These are phyloP conservation scores for Ariolimax columbianus DNA, from an alignment of 2,888 invertebrate genomes.

Conservation along the genomic window DNA sequence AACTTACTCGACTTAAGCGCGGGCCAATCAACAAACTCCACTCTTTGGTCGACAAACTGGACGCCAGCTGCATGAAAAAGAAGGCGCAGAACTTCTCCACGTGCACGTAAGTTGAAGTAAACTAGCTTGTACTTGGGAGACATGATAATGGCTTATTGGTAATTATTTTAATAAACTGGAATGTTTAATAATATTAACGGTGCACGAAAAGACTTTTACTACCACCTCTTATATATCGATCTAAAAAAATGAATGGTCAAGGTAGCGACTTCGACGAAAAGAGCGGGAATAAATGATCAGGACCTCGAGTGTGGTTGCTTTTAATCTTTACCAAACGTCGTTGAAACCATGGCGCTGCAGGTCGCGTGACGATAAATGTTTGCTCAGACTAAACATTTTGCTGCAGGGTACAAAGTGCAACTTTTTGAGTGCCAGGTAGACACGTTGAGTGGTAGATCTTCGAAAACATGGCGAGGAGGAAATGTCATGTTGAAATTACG, in stretches of 20 bases:
- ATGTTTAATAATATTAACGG: no score
- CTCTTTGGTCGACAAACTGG: slow-evolving; percentile 36
- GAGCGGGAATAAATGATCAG: background rate
- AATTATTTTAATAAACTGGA: background rate
- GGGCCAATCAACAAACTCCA: slow-evolving; percentile 23
- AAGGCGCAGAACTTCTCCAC: slow-evolving; percentile 40
- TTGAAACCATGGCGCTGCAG: background rate
- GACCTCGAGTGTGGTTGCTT: background rate
- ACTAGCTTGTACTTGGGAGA: slow-evolving; percentile 23
- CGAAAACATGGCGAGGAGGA: no score
- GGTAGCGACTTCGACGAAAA: no score
- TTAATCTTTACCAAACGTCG: background rate
- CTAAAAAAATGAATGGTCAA: no score
- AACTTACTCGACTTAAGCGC: slow-evolving; percentile 23
- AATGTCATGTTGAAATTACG: no score
- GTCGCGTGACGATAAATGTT: background rate
- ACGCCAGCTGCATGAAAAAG: slow-evolving; percentile 26
- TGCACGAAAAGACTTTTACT: no score
- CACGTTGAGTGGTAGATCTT: background rate
- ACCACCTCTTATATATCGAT: no score
- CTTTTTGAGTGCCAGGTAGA: background rate
- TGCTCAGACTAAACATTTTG: background rate
- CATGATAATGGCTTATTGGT: background rate
- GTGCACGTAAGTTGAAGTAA: slow-evolving; percentile 43
- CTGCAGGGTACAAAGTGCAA: background rate